Percentiles rank a stretch among this genome's conserved stretches.
Conservation (phyloP, 2,797 vertebrate species). For the Chiloscyllium punctatum region DNA sequence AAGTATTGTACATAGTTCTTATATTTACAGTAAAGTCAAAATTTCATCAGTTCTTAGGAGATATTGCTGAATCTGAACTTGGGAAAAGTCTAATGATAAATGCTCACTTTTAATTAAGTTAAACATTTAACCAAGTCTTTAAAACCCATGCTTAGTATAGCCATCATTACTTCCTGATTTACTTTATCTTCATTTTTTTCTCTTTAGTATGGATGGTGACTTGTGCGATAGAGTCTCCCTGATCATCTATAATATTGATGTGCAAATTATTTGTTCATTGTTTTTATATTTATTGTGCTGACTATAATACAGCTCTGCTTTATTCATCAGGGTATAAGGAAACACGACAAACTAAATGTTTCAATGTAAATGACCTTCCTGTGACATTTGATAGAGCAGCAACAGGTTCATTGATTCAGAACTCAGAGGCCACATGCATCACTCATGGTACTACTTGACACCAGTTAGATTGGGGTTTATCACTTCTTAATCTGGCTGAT, state of each 20-base stretch:
- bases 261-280: not conserved
- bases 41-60: not conserved
- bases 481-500: not conserved
- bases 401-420: not conserved
- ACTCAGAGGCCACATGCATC: not conserved
- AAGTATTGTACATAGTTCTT: not conserved
- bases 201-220: not conserved
- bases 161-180: not conserved
- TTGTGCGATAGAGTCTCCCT: not conserved
- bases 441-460: not conserved
- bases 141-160: not conserved
- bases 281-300: not conserved
- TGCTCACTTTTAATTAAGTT: not conserved
- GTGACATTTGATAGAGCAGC: not conserved
- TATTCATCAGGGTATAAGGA: not conserved
- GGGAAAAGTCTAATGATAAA: not conserved
- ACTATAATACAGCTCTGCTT: not conserved
- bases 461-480: not conserved
- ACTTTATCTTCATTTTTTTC: not conserved
- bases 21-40: conserved; percentile 9
- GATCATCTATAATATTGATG: not conserved
- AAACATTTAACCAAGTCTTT: not conserved
- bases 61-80: not conserved
- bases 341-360: not conserved
- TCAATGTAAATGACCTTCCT: not conserved